Percentiles rank a stretch among this genome's conserved stretches.
Evolutionary conservation across 2,888 invertebrate genomes (phyloP).

Genomic region (Meteorus colon): DNA sequence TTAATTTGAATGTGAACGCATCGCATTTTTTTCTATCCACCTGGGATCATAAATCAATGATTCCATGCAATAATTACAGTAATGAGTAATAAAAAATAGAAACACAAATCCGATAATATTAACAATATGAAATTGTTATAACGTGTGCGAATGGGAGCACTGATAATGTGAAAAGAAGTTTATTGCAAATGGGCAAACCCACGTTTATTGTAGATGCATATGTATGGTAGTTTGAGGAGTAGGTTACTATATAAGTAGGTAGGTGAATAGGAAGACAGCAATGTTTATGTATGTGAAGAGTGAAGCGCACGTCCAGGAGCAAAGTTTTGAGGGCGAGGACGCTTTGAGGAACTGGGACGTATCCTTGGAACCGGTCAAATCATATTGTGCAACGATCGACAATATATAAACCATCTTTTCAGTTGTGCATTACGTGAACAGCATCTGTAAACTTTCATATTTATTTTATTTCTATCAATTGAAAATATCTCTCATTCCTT

Average conservation of each 20-base stretch:
- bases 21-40: no score
- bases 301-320: constrained; percentile 25
- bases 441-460: constrained; percentile 4
- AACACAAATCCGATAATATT: not conserved
- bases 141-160: not conserved
- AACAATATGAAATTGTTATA: not conserved
- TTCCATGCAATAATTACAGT: no score
- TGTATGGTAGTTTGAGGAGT: not conserved
- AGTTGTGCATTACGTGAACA: constrained; percentile 20
- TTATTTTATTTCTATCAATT: not conserved
- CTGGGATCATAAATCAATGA: no score
- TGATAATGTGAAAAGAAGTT: no score
- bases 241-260: not conserved
- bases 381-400: constrained; percentile 21
- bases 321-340: constrained; percentile 50
- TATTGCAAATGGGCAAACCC: not conserved
- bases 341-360: constrained; percentile 50
- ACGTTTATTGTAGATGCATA: not conserved
- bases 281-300: not conserved
- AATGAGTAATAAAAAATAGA: no score
- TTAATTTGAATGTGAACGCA: no score
- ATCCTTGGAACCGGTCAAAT: constrained; percentile 36
- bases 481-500: not conserved
- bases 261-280: not conserved
- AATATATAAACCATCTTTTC: constrained; percentile 3